These are phyloP conservation scores for Gallinago undulata DNA, from an alignment of 2,113 vertebrate species.

Conservation along the genomic window DNA sequence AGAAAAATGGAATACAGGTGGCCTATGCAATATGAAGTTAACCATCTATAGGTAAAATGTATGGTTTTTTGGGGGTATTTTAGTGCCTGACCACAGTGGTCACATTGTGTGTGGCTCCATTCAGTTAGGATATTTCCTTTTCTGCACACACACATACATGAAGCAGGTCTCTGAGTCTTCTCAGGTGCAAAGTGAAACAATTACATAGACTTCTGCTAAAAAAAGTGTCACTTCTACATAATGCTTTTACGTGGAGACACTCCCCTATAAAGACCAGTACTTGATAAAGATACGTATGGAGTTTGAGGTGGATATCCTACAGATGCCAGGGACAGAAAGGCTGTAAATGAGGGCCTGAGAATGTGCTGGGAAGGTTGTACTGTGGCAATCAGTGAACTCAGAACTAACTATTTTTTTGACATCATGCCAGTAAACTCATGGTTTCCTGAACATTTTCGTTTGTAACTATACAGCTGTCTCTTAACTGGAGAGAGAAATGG, in stretches of 20 bases:
- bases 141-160: accelerated
- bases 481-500: background rate
- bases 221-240: background rate
- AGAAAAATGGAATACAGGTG: background rate
- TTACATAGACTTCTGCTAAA: background rate
- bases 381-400: background rate
- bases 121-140: background rate
- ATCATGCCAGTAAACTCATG: background rate
- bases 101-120: background rate
- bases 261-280: accelerated
- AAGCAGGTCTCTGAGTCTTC: background rate
- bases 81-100: background rate
- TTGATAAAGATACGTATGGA: accelerated
- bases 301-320: background rate
- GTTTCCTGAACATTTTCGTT: background rate
- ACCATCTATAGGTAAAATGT: background rate
- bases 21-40: accelerated
- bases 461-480: accelerated
- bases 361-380: background rate
- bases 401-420: background rate
- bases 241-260: background rate
- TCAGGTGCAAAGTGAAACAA: background rate
- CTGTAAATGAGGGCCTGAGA: background rate
- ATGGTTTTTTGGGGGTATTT: background rate
- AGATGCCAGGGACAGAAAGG: background rate